A percentile compares a stretch with the other conserved stretches of the same genome.
Conservation (phyloP, 2,888 invertebrate species). For the Sphaerophoria rueppellii region DNA sequence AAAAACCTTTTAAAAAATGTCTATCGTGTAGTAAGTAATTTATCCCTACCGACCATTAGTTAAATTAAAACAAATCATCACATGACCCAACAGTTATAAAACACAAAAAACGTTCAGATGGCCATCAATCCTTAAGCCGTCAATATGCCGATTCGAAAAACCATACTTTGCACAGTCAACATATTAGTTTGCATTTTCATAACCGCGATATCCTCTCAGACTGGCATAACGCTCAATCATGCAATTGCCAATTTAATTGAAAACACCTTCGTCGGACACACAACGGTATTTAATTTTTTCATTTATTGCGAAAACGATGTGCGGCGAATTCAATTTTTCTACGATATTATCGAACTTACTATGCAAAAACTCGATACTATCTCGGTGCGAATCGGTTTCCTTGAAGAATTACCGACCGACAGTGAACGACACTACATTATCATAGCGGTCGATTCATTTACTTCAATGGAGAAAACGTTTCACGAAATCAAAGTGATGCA, state of each 20-base stretch:
- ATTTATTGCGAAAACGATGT: conserved; percentile 29
- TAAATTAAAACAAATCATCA: neutral
- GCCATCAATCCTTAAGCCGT: neutral
- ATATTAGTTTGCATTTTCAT: conserved; percentile 6
- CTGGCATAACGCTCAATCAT: neutral
- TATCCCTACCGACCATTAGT: neutral
- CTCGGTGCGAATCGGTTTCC: conserved; percentile 68
- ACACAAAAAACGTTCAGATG: conserved; percentile 19
- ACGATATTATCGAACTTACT: conserved; percentile 68
- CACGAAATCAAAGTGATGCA: conserved; percentile 54
- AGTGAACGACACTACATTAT: conserved; percentile 74
- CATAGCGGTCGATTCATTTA: conserved; percentile 74
- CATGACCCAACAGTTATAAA: conserved; percentile 13
- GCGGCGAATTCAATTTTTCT: conserved; percentile 60
- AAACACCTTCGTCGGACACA: neutral
- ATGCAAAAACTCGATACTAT: conserved; percentile 48
- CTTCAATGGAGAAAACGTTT: conserved; percentile 61
- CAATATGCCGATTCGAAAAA: conserved; percentile 27
- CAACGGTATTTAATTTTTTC: conserved; percentile 27
- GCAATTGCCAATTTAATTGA: conserved; percentile 28
- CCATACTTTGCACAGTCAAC: neutral
- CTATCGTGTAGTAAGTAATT: conserved; percentile 21
- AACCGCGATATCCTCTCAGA: neutral
- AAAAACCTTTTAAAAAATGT: too few relatives aligned
- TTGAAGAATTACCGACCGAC: conserved; percentile 54